Percentiles rank a stretch among this genome's conserved stretches.
These are phyloP conservation scores for Dasypolia templi DNA, from an alignment of 2,888 invertebrate species.

Conservation along the genomic window DNA sequence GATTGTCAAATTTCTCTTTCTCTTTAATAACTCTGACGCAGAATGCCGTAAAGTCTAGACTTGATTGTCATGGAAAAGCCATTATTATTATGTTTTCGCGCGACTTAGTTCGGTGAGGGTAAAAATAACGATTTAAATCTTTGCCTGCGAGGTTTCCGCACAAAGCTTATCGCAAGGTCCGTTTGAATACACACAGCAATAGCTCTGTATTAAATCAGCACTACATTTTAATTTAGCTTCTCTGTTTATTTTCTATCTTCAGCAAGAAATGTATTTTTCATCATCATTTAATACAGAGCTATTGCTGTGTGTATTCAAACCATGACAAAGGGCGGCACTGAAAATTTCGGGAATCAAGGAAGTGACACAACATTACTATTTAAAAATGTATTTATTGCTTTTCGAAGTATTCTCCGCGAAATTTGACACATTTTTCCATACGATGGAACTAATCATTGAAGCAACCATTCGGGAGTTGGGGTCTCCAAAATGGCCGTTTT, in stretches of 20 bases:
- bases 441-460: too few species aligned
- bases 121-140: background rate
- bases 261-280: constrained; percentile 13
- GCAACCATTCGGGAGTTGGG: too few species aligned
- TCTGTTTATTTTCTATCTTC: background rate
- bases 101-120: background rate
- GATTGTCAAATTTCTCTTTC: background rate
- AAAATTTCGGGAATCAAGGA: too few species aligned
- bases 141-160: background rate
- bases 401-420: too few species aligned
- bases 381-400: too few species aligned
- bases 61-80: background rate
- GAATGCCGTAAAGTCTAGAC: background rate
- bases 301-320: background rate
- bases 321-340: too few species aligned
- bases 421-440: too few species aligned
- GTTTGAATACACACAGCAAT: too few species aligned
- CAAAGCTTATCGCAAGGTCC: background rate
- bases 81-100: background rate
- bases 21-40: background rate
- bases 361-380: too few species aligned
- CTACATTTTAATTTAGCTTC: background rate
- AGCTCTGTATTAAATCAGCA: background rate
- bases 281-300: background rate
- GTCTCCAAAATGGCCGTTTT: too few species aligned